phyloP scores from a whole-genome alignment of 2,888 invertebrate species.

The Keiferia lycopersicella region DNA sequence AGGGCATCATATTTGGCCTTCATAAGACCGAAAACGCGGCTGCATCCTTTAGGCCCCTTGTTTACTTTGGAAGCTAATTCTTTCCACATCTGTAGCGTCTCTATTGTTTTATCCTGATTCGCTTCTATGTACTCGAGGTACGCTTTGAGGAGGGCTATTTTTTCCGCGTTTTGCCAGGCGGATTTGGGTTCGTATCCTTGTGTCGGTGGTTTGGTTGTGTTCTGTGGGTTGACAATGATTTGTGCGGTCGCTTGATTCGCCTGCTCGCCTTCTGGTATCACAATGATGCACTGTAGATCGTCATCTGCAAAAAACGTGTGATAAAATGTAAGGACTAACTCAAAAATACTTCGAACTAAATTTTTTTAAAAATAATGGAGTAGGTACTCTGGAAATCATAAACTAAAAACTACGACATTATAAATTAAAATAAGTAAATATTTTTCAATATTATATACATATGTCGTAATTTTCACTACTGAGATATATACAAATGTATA shows the following conservation, averaged over 20 bases:
- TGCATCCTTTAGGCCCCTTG: constrained; percentile 54
- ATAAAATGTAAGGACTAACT: no score
- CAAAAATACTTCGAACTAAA: no score
- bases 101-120: constrained; percentile 55
- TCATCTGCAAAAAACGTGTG: constrained; percentile 57
- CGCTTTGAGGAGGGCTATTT: constrained; percentile 51
- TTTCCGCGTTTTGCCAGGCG: constrained; percentile 63
- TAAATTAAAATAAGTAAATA: no score
- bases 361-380: no score
- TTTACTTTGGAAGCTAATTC: constrained; percentile 57
- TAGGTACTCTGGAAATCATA: no score
- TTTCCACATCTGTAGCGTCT: constrained; percentile 60
- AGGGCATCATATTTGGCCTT: constrained; percentile 49
- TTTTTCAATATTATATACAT: no score
- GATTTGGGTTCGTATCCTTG: constrained; percentile 26
- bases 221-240: constrained; percentile 50
- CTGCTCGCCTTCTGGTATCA: constrained; percentile 62
- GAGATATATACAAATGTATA: no score
- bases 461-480: no score
- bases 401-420: no score
- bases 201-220: constrained; percentile 23
- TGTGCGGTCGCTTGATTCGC: constrained; percentile 50
- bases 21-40: constrained; percentile 59
- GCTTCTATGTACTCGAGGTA: constrained; percentile 62
- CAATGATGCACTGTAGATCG: constrained; percentile 71